Evolutionary conservation across 2,113 vertebrate species (phyloP).

Genomic region (Tricholaema leucomelas): DNA sequence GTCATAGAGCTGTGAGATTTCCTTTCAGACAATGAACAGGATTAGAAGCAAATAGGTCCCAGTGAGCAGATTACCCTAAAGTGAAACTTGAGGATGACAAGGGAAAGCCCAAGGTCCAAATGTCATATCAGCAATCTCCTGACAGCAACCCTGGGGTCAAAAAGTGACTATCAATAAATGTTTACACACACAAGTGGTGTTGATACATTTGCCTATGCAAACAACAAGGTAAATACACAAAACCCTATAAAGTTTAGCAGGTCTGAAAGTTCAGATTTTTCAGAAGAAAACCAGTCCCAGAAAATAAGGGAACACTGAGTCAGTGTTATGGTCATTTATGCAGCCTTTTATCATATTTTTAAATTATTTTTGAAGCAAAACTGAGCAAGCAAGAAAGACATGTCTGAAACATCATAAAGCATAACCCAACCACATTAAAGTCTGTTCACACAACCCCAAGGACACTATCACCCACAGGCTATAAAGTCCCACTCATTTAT

Average conservation of each 20-base stretch:
- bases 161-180: too few relatives aligned
- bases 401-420: not conserved
- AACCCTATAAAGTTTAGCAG: not conserved
- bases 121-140: not conserved
- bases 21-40: not conserved
- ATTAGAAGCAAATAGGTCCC: constrained; percentile 20
- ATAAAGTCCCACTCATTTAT: not conserved
- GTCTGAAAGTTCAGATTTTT: not conserved
- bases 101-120: not conserved
- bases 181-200: too few relatives aligned
- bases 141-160: not conserved
- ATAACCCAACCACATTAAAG: not conserved
- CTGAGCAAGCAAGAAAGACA: not conserved
- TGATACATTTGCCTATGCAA: not conserved
- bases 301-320: not conserved
- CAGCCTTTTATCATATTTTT: not conserved
- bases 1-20: not conserved
- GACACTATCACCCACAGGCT: not conserved
- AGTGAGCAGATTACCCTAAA: not conserved
- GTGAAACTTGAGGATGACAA: not conserved
- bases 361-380: not conserved
- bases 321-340: too few relatives aligned
- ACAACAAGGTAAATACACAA: not conserved
- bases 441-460: not conserved
- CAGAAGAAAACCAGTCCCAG: not conserved